Percentiles rank a stretch among this genome's conserved stretches.
These are phyloP conservation scores for Lamellibrachia satsuma DNA, from an alignment of 2,888 invertebrate species.

Conservation along the genomic window DNA sequence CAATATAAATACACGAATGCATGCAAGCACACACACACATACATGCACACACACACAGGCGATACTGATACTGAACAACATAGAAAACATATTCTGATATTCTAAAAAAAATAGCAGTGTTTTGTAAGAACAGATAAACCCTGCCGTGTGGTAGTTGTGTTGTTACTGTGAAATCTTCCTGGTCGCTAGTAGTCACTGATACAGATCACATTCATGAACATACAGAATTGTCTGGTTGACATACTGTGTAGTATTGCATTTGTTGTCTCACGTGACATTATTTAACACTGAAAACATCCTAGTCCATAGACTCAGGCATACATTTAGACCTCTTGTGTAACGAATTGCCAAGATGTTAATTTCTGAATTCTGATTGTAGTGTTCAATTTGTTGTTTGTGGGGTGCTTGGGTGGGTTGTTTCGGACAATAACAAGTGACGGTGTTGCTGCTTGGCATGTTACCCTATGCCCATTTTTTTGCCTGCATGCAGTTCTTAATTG, in stretches of 20 bases:
- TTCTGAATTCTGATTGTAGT: neutral
- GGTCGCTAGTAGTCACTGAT: neutral
- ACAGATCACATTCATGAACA: too few species aligned
- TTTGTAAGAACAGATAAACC: neutral
- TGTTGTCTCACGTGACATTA: neutral
- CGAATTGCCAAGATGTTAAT: neutral
- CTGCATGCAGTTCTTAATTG: neutral
- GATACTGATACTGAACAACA: neutral
- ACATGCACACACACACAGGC: neutral
- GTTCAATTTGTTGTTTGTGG: neutral
- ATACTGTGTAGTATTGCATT: neutral
- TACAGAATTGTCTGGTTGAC: neutral
- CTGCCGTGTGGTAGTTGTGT: neutral
- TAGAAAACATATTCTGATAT: neutral
- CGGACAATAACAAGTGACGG: constrained; percentile 2
- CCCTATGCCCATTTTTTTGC: neutral
- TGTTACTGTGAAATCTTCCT: neutral
- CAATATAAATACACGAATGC: neutral
- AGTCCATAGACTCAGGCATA: neutral
- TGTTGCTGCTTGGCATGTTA: neutral
- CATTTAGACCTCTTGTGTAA: neutral
- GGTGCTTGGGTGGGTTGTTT: neutral
- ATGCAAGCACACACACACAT: neutral
- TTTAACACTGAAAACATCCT: neutral
- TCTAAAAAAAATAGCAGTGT: neutral